A percentile compares a stretch with the other conserved stretches of the same genome.
Conservation (phyloP, 2,797 vertebrate species). For the Malacoraja senta region DNA sequence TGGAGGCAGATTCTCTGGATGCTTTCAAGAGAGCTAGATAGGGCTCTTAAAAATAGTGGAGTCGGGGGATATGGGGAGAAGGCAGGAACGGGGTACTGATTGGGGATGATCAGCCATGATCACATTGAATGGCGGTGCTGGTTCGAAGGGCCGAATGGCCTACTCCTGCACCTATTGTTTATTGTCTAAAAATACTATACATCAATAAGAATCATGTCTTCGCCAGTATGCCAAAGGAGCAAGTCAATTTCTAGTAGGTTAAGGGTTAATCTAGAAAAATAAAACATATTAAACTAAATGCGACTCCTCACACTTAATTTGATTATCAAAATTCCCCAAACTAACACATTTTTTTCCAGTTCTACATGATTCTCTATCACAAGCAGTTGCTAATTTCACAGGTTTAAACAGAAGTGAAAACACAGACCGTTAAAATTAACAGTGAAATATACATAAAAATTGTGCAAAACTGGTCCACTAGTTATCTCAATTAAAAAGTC, state of each 20-base stretch:
- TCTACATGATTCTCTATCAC: neutral
- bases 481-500: neutral
- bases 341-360: neutral
- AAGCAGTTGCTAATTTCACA: neutral
- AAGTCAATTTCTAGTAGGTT: neutral
- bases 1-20: too few species aligned
- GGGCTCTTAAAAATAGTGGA: too few species aligned
- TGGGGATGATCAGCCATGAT: too few species aligned
- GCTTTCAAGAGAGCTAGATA: too few species aligned
- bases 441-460: conserved; percentile 6
- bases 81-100: too few species aligned
- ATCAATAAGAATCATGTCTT: neutral
- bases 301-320: conserved; percentile 7
- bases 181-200: neutral
- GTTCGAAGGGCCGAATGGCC: too few species aligned
- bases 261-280: neutral
- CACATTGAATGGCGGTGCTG: too few species aligned
- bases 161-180: too few species aligned
- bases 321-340: neutral
- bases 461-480: neutral
- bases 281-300: neutral
- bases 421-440: neutral
- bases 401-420: neutral
- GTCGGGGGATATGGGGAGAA: too few species aligned
- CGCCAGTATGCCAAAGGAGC: neutral